Evolutionary conservation across 1,140 invertebrate species (phyloP), one percentile per base, ranked within the genome.

Genomic region (Apis laboriosa): DNA sequence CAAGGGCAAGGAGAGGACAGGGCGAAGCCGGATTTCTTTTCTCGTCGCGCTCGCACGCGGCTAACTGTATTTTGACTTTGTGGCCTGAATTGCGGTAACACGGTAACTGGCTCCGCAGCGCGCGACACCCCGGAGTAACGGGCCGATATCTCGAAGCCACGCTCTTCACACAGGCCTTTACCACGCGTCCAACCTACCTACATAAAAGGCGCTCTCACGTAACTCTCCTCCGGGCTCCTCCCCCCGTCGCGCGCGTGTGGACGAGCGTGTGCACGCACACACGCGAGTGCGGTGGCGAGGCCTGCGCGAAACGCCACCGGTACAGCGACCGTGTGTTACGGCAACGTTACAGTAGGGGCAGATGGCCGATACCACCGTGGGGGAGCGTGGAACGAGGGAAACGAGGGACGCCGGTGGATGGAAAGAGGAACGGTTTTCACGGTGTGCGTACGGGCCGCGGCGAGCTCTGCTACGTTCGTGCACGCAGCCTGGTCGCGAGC

Each of bases 51-150:
- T 84, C 88, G 88, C 88, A 90, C 90, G 87, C 90, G 91, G 87
- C 90, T 94, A 94, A 94, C 93, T 94, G 93, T 94, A 94, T 94
- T 94, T 94, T 94, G 93, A 94, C 93, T 94, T 94, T 94, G 93
- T 94, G 93, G 93, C 93, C 93, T 94, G 92, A 94, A 94, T 94
- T 94, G 93, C 92, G 93, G 93, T 94, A 94, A 94, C 93, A 94
- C 93, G 91, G 93, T 94, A 94, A 94, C 92, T 94, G 92, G 93
- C 93, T 94, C 90, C 85, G 85, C 76, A 76, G 80, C 91, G 92
- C 92, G 92, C 92, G 93, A 93, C 93, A 93, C 93, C 92, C 92
- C 89, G 91, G 90, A 88, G 88, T 93, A 93, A 93, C 92, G 93
- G 93, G 87, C 89, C 92, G n/a, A 89, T 91, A 92, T 92, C 90